These are phyloP conservation scores for Notospermus geniculatus DNA, from an alignment of 1,140 invertebrate species.

Conservation along the genomic window DNA sequence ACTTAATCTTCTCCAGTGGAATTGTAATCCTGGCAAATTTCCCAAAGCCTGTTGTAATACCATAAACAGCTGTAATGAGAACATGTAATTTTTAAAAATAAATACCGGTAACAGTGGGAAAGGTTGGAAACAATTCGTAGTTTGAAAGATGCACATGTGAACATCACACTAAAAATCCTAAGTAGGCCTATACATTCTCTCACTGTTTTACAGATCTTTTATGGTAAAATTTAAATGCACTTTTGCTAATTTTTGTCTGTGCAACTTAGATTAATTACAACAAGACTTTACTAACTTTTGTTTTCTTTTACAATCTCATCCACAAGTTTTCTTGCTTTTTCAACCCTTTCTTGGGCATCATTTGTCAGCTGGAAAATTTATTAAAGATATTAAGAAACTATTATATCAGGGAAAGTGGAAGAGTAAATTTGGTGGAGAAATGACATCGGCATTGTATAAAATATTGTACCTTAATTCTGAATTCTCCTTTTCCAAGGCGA, in stretches of 20 bases:
- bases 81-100: no score
- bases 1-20: conserved; percentile 13
- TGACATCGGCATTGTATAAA: no score
- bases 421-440: no score
- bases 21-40: conserved; percentile 69
- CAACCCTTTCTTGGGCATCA: conserved; percentile 61
- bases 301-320: conserved; percentile 66
- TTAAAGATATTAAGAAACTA: background rate
- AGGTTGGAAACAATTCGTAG: no score
- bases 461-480: conserved; percentile 63
- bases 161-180: no score
- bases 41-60: conserved; percentile 75
- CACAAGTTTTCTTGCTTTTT: conserved; percentile 61
- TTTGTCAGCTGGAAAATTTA: conserved; percentile 56
- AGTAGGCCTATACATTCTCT: no score
- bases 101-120: no score
- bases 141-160: no score
- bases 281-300: conserved; percentile 54
- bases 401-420: no score
- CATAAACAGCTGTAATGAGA: conserved; percentile 67
- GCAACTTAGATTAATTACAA: background rate
- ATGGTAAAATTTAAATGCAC: conserved; percentile 9
- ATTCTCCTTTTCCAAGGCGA: conserved; percentile 62
- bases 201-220: no score
- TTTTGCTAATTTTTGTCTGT: background rate